Conservation (phyloP, 2,888 invertebrate species). For the Heliconius sara region DNA sequence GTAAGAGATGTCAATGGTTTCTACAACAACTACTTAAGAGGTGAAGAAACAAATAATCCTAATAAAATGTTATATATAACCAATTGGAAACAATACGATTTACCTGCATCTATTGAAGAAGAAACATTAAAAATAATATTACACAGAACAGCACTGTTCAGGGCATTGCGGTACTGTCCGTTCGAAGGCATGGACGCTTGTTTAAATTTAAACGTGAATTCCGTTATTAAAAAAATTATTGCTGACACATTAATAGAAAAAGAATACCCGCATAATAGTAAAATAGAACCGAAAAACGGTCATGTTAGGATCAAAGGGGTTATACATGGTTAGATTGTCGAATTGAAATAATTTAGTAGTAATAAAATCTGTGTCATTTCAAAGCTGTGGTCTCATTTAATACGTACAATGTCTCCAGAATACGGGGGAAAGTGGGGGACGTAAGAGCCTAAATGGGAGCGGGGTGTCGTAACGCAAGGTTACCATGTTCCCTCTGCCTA, state of each 20-base stretch:
- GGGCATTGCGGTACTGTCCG: constrained; percentile 52
- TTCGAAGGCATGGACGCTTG: constrained; percentile 35
- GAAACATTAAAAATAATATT: constrained; percentile 33
- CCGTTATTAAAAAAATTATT: constrained; percentile 20
- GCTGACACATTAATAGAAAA: not conserved
- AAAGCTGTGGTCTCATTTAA: not conserved
- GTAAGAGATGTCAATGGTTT: not conserved
- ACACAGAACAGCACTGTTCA: constrained; percentile 33
- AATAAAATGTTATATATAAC: constrained; percentile 44
- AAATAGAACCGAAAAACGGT: not conserved
- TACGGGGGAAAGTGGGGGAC: too few relatives aligned
- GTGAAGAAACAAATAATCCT: not conserved
- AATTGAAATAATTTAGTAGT: not conserved
- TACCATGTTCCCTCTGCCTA: too few relatives aligned
- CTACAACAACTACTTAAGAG: not conserved
- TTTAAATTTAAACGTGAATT: not conserved
- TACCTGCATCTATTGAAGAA: constrained; percentile 47
- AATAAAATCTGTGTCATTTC: not conserved
- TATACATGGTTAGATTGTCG: not conserved
- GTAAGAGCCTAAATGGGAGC: too few relatives aligned
- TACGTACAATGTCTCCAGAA: too few relatives aligned
- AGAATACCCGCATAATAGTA: not conserved
- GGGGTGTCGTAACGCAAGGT: too few relatives aligned
- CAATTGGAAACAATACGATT: constrained; percentile 53
- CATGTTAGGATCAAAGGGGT: not conserved